Base-by-base conservation (phyloP, 2,113 vertebrate genomes). In the Spermophilus dauricus region DNA sequence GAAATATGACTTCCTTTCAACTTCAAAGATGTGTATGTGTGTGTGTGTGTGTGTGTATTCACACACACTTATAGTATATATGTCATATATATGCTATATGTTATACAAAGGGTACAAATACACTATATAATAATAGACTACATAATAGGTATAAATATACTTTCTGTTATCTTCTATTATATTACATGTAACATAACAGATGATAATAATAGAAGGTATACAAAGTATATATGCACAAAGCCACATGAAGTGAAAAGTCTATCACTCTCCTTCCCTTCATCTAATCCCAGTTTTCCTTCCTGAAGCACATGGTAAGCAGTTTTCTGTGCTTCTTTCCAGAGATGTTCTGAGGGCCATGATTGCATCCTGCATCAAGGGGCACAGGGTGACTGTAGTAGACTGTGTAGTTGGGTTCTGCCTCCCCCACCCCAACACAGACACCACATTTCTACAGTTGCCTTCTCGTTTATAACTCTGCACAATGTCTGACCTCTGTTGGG, bases 321-420 rank as follows among this genome's bases (percentile, higher is more conserved):
- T 56, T 34, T 28, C 45, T 20, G 17, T 6, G 16, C 22, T 20
- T 84, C 48, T 70, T 13, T 48, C 56, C 53, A 86, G 45, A 51
- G 32, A 58, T 80, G 30, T 37, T 58, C 32, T 53, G 39, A 42
- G 10, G 6, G 18, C 73, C 4, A 6, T 3, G 37, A 75, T 24
- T 12, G 18, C 20, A 30, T 70, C 20, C 84, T 10, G 8, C 22
- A 10, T 26, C 8, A 17, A 11, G 28, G 20, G 4, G 4, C 4
- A 8, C 14, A 1, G 24, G 61, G 1, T 37, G 69, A 45, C 30
- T 26, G 3, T 1, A 56, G 45, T 0, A 22, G 39, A 22, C 8
- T 16, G 16, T 5, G 73, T 39, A 10, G 26, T 37, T 72, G 34
- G 58, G 39, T n/a, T 56, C 73, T 0, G 1, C 30, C 85, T 69